Evolutionary conservation across 1,140 invertebrate species (phyloP).

Genomic region (Arion vulgaris): DNA sequence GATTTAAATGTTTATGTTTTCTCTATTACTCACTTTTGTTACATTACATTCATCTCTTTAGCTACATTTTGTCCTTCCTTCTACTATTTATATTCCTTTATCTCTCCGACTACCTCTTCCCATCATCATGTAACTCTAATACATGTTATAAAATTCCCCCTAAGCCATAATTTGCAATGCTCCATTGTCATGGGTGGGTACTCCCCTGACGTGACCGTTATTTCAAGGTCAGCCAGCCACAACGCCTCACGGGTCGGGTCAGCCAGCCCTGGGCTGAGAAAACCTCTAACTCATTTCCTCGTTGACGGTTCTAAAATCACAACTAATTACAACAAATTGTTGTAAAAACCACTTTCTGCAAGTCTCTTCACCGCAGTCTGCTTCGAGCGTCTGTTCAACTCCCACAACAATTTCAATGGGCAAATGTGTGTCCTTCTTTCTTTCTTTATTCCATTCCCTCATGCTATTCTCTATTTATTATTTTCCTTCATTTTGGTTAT

Average conservation of each 20-base stretch:
- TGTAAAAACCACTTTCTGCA: slow-evolving; percentile 3
- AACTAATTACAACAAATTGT: slow-evolving; percentile 13
- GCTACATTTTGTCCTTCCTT: too few species aligned
- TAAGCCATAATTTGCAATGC: too few species aligned
- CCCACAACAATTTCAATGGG: not conserved
- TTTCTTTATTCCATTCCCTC: not conserved
- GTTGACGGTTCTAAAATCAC: slow-evolving; percentile 11
- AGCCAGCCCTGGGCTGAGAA: not conserved
- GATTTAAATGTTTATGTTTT: too few species aligned
- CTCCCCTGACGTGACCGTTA: not conserved
- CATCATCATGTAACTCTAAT: too few species aligned
- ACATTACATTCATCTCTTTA: too few species aligned
- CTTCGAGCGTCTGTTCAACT: not conserved
- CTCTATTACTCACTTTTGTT: too few species aligned
- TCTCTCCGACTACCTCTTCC: too few species aligned
- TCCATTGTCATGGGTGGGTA: not conserved
- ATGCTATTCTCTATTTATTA: too few species aligned
- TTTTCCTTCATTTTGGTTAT: too few species aligned
- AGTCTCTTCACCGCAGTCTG: not conserved
- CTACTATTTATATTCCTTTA: too few species aligned
- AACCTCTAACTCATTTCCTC: slow-evolving; percentile 13
- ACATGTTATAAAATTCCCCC: too few species aligned
- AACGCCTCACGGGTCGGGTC: not conserved
- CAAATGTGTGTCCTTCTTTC: not conserved
- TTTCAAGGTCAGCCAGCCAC: slow-evolving; percentile 1